Conservation (phyloP, 2,888 invertebrate genomes). For the Sisyra terminalis region DNA sequence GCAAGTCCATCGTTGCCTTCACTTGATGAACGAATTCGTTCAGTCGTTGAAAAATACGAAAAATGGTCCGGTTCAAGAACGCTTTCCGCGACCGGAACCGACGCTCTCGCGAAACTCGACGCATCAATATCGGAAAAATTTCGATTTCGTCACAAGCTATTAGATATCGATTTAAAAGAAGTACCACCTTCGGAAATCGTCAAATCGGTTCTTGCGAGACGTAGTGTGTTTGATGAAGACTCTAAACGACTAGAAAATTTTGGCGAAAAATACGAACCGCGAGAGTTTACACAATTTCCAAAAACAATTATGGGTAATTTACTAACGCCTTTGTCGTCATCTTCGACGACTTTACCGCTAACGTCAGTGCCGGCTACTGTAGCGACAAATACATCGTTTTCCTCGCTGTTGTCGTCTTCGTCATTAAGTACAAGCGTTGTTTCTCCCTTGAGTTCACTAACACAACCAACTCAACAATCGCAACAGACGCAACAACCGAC, state of each 20-base stretch:
- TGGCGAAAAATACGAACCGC: conserved; percentile 63
- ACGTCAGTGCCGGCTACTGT: conserved; percentile 13
- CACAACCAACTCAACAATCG: conserved; percentile 9
- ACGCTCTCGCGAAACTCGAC: conserved; percentile 32
- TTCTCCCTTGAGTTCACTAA: conserved; percentile 14
- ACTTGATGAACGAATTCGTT: conserved; percentile 81
- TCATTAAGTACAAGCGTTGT: conserved; percentile 13
- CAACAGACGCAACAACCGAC: conserved; percentile 5
- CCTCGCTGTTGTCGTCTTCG: conserved; percentile 10
- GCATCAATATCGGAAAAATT: conserved; percentile 34
- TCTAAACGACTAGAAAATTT: conserved; percentile 80
- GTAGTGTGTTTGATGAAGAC: conserved; percentile 93
- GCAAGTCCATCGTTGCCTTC: conserved; percentile 66
- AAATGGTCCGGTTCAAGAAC: conserved; percentile 65
- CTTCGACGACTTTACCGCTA: conserved; percentile 10
- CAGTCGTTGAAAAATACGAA: conserved; percentile 85
- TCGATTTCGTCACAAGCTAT: conserved; percentile 51
- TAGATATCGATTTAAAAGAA: conserved; percentile 63
- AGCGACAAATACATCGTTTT: conserved; percentile 12
- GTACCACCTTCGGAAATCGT: conserved; percentile 89
- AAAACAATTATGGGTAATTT: conserved; percentile 15
- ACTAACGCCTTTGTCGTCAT: conserved; percentile 2
- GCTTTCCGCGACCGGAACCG: conserved; percentile 35
- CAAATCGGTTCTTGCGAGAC: conserved; percentile 77
- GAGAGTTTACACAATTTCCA: conserved; percentile 30